Evolutionary conservation across 35 echinoderm and acorn worm genomes (phyloP).

Genomic region (Amphiura filiformis): DNA sequence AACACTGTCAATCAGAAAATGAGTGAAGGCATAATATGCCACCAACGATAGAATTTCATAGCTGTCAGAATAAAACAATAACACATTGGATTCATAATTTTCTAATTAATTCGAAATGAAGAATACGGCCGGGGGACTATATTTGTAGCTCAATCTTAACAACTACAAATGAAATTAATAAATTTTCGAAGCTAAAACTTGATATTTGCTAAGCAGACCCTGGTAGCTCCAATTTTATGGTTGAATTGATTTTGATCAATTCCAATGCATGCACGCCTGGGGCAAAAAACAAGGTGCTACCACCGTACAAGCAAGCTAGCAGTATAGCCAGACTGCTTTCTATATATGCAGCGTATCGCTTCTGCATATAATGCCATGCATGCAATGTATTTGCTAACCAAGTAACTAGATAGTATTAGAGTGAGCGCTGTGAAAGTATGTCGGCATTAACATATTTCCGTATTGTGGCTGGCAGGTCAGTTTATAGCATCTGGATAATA

Average conservation of each 20-base stretch:
- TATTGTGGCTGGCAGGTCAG: background rate
- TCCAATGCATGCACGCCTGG: background rate
- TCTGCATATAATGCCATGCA: background rate
- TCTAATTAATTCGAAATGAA: too few relatives aligned
- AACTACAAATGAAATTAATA: too few relatives aligned
- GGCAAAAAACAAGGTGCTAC: background rate
- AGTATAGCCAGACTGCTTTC: too few relatives aligned
- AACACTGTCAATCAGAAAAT: too few relatives aligned
- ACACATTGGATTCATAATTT: too few relatives aligned
- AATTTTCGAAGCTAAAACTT: too few relatives aligned
- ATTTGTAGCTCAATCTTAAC: too few relatives aligned
- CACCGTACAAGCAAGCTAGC: background rate
- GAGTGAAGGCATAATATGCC: too few relatives aligned
- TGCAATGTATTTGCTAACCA: background rate
- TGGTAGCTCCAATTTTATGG: background rate
- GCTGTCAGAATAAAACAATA: too few relatives aligned
- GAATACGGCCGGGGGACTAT: too few relatives aligned
- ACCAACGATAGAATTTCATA: too few relatives aligned
- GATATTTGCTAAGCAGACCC: background rate
- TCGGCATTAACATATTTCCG: background rate
- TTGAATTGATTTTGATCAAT: slow-evolving; percentile 6
- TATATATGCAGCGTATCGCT: background rate
- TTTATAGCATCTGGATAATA: background rate
- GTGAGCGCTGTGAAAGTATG: background rate
- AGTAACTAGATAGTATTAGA: background rate